Conservation (phyloP, 2,888 invertebrate species). For the Schizotus pectinicornis region DNA sequence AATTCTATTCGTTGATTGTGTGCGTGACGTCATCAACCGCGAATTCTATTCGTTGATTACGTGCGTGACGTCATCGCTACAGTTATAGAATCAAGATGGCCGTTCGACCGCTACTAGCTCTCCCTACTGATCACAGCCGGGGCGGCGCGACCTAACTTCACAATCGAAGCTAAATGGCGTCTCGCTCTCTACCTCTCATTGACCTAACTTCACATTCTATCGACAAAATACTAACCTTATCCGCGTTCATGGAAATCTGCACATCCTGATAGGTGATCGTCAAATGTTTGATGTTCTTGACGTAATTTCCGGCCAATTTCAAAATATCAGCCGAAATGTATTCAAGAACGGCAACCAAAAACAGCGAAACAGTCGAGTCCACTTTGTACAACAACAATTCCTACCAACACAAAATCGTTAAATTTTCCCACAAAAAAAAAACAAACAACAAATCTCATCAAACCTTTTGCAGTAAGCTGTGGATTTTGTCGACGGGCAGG, state of each 20-base stretch:
- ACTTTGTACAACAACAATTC: constrained; percentile 88
- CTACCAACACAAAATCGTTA: constrained; percentile 59
- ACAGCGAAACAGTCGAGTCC: constrained; percentile 85
- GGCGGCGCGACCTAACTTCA: too few species aligned
- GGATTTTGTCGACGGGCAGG: constrained; percentile 85
- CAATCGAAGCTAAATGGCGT: not conserved
- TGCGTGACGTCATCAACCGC: too few species aligned
- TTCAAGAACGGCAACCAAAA: constrained; percentile 91
- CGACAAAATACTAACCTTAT: constrained; percentile 74
- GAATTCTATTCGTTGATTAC: too few species aligned
- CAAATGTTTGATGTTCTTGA: constrained; percentile 92
- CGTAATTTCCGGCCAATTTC: constrained; percentile 95
- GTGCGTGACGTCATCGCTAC: too few species aligned
- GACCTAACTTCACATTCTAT: not conserved
- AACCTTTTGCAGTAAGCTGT: constrained; percentile 83
- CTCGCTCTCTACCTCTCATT: not conserved
- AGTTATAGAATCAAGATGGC: too few species aligned
- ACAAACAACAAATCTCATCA: not conserved
- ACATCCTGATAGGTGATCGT: constrained; percentile 94
- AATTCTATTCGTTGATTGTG: too few species aligned
- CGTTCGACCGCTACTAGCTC: too few species aligned
- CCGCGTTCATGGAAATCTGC: constrained; percentile 97
- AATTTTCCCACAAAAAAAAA: not conserved
- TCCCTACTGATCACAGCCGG: too few species aligned
- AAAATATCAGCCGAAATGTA: constrained; percentile 95